Percentiles rank a stretch among this genome's conserved stretches.
These are phyloP conservation scores for Cephus cinctus DNA, from an alignment of 1,140 invertebrate genomes.

Conservation along the genomic window DNA sequence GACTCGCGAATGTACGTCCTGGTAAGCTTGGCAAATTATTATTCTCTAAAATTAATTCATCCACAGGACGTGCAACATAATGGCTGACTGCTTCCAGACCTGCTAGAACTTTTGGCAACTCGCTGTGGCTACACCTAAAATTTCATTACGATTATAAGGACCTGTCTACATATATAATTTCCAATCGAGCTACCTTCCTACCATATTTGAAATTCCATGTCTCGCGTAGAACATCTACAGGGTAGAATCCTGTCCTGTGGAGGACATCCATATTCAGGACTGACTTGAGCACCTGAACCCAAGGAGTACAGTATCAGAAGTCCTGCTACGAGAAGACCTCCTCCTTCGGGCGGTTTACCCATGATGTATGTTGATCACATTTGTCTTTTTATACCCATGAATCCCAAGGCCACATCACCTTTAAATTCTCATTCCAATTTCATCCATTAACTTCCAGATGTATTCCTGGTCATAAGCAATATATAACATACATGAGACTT, in stretches of 20 bases:
- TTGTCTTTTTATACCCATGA: slow-evolving; percentile 5
- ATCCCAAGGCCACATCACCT: background rate
- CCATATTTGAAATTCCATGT: slow-evolving; percentile 71
- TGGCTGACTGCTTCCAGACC: slow-evolving; percentile 71
- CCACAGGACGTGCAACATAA: slow-evolving; percentile 68
- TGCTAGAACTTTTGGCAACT: slow-evolving; percentile 71
- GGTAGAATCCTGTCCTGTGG: slow-evolving; percentile 65
- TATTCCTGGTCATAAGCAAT: too few relatives aligned
- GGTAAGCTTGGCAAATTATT: slow-evolving; percentile 80
- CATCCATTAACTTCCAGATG: too few relatives aligned
- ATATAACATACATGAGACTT: too few relatives aligned
- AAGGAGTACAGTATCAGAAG: slow-evolving; percentile 29
- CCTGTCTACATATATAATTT: slow-evolving; percentile 4
- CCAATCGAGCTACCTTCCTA: slow-evolving; percentile 36
- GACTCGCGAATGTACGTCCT: slow-evolving; percentile 71
- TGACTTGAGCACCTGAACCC: slow-evolving; percentile 26
- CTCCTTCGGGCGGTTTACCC: slow-evolving; percentile 44
- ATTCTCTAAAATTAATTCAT: slow-evolving; percentile 83
- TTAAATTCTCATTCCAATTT: too few relatives aligned
- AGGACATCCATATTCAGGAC: slow-evolving; percentile 59
- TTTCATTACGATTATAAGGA: background rate
- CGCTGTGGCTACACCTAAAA: slow-evolving; percentile 82
- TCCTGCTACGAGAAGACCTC: slow-evolving; percentile 32
- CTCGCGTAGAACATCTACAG: slow-evolving; percentile 65
- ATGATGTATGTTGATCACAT: slow-evolving; percentile 46